Base-by-base conservation (phyloP, 1,140 invertebrate genomes). In the Maniola jurtina region DNA sequence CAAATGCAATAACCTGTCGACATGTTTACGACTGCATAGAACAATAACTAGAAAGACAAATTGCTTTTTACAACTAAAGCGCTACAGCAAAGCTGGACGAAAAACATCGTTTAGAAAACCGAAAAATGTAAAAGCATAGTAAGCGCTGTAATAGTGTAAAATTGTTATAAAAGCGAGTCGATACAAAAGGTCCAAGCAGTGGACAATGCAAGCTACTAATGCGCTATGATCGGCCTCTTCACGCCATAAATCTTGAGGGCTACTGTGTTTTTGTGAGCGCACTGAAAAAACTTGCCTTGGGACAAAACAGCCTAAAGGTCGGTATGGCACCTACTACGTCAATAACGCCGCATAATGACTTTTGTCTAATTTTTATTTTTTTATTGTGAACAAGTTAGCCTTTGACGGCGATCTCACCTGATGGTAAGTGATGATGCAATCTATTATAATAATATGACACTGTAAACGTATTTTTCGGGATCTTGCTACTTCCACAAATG, bases 121-220 rank as follows among this genome's bases (percentile, higher is more conserved):
- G 6, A 35, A 54, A 50, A 35, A 55, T 7, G 8, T 35, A 13
- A 52, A 7, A 34, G 52, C 25, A 35, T 25, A 11, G 7, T 42
- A 50, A 58, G 61, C 48, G 57, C 57, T 69, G 38, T 15, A 61
- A 56, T 45, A 35, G 6, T 57, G 35, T 40, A 57, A 15, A 38
- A 38, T 10, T 36, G 10, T 36, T 57, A 57, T 13, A 64, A 68
- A 66, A 59, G 58, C 64, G 4, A 64, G 66, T 68, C 61, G 71
- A 48, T 42, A 83, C 81, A 88, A 86, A 84, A 76, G 56, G 66
- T 80, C 70, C 86, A 84, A 82, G 80, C 70, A 67, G 84, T 62
- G 85, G 76, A 90, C 85, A 90, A 90, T 81, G 66, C 64, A 59
- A 47, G 54, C 66, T 89, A 88, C 86, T 90, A 89, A 90, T 90